Evolutionary conservation across 2,113 vertebrate genomes (phyloP), one percentile per base, ranked within the genome.

Genomic region (Oncorhynchus tshawytscha): DNA sequence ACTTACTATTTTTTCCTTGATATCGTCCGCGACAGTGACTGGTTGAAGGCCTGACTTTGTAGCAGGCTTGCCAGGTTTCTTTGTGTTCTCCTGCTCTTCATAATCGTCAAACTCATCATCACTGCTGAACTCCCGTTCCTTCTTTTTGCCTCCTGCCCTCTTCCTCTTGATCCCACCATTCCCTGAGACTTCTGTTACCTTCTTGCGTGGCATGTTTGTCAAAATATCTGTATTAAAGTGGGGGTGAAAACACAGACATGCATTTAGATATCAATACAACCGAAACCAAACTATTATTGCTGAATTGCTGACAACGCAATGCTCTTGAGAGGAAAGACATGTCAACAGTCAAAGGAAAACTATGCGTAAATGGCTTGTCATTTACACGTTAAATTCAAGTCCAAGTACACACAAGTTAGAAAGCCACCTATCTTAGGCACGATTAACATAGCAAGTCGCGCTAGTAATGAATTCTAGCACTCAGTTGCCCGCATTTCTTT

Each of bases 1-100:
- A 78, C 93, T 86, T 88, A 97, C 96, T 39, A 97, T 95, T 90
- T 95, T 96, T 85, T 97, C 96, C 78, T 96, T 96, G 79, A 93
- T 91, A 60, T 96, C 95, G 1, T 96, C 95, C 0, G 95, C 92
- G 77, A 96, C 96, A 5, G 92, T 96, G 75, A 95, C 92, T 0
- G 93, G 93, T 79, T 94, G 93, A 3, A 94, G 90, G 3, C 91
- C 91, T 0, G 92, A 84, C 88, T 94, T 94, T n/a, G 88, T 29
- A 0, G 90, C 75, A 1, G 90, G 89, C 54, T 89, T 92, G 4
- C 93, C 93, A 0, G 91, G 85, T 78, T 94, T 95, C 88, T 94
- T 95, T 73, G 92, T 91, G 85, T 94, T 94, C 80, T 95, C 94
- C 81, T 94, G 93, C 77, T 95, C 51, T 54, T 54, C 94, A 12